A percentile compares a stretch with the other conserved stretches of the same genome.
These are phyloP conservation scores for Chloroclystis v-ata DNA, from an alignment of 2,888 invertebrate genomes.

Conservation along the genomic window DNA sequence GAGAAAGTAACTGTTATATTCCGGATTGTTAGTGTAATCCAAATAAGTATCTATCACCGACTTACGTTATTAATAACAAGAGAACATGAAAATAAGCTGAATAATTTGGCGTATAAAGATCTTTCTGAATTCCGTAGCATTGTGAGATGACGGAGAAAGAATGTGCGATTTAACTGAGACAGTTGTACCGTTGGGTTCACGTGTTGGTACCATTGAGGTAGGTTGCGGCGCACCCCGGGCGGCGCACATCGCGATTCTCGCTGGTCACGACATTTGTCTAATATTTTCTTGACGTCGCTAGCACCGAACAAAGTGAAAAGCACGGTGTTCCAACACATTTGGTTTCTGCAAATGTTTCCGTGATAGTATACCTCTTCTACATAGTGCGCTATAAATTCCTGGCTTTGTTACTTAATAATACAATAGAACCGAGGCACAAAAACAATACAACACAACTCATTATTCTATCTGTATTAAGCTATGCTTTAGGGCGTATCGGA, in stretches of 20 bases:
- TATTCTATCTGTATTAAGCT: slow-evolving; percentile 40
- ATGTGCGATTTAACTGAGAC: slow-evolving; percentile 58
- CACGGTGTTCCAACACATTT: slow-evolving; percentile 69
- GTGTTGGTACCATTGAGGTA: slow-evolving; percentile 68
- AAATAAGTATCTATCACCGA: slow-evolving; percentile 7
- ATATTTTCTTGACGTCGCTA: slow-evolving; percentile 67
- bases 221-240: slow-evolving; percentile 66
- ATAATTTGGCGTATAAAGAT: no score
- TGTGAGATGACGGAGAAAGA: slow-evolving; percentile 40
- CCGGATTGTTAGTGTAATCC: slow-evolving; percentile 31
- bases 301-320: slow-evolving; percentile 21
- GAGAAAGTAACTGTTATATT: slow-evolving; percentile 28
- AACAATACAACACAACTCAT: slow-evolving; percentile 24
- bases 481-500: slow-evolving; percentile 41
- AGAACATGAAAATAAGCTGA: slow-evolving; percentile 5
- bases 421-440: slow-evolving; percentile 20
- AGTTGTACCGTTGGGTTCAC: slow-evolving; percentile 70
- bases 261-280: slow-evolving; percentile 76
- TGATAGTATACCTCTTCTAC: background rate
- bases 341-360: slow-evolving; percentile 49
- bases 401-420: slow-evolving; percentile 8
- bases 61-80: slow-evolving; percentile 12
- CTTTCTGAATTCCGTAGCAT: no score
- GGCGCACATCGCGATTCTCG: slow-evolving; percentile 74
- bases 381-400: background rate